phyloP scores from a whole-genome alignment of 2,797 vertebrate genomes.

The Gorsachius magnificus region DNA sequence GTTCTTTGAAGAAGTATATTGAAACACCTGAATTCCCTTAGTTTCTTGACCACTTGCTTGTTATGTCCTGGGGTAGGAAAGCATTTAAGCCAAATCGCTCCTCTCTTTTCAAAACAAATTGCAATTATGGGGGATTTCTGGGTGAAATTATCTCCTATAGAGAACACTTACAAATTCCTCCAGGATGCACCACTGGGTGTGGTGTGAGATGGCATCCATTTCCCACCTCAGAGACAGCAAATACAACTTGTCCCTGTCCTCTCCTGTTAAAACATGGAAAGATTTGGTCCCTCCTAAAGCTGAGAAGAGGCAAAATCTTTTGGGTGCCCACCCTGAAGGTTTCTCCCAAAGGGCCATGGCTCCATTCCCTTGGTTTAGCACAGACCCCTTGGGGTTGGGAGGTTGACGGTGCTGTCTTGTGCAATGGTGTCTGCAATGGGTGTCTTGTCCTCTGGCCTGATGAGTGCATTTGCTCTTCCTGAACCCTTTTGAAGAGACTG shows the following conservation, averaged over 20 bases:
- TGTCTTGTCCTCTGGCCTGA: neutral
- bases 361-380: accelerated
- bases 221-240: neutral
- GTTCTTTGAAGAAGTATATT: neutral
- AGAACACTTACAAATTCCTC: neutral
- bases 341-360: neutral
- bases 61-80: neutral
- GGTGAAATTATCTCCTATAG: neutral
- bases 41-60: neutral
- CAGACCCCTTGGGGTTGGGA: accelerated
- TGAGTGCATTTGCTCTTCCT: neutral
- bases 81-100: neutral
- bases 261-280: neutral
- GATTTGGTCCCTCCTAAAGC: neutral
- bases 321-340: neutral
- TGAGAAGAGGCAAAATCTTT: neutral
- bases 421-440: accelerated
- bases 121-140: neutral
- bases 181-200: neutral
- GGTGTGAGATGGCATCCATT: neutral
- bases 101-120: neutral
- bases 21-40: neutral
- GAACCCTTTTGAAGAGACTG: neutral
- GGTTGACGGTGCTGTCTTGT: neutral
- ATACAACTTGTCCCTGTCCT: neutral